Conservation (phyloP, 1,140 invertebrate genomes). For the Pseudomyrmex dendroicus region DNA sequence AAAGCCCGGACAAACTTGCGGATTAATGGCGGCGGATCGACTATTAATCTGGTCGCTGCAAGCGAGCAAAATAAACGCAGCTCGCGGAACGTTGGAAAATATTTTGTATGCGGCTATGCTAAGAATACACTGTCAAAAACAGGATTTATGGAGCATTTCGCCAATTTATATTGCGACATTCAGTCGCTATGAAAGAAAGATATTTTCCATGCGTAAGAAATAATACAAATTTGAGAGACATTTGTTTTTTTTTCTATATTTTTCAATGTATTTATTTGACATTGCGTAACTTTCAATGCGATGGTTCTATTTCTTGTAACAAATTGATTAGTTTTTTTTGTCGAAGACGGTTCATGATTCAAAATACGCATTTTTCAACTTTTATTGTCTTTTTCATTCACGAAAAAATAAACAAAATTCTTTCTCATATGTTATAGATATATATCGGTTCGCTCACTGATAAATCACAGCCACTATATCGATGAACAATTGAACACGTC, state of each 20-base stretch:
- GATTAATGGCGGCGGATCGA: constrained; percentile 57
- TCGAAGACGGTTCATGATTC: neutral
- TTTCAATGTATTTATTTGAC: neutral
- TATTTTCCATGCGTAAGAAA: constrained; percentile 11
- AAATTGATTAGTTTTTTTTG: neutral
- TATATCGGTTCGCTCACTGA: neutral
- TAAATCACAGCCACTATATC: constrained; percentile 41
- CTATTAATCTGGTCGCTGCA: constrained; percentile 46
- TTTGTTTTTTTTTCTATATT: neutral
- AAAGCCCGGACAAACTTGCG: constrained; percentile 59
- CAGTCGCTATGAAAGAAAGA: constrained; percentile 16
- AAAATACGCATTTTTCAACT: neutral
- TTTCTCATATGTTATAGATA: neutral
- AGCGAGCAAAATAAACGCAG: constrained; percentile 51
- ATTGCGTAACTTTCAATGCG: constrained; percentile 3
- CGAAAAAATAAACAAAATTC: constrained; percentile 3
- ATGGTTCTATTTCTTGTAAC: neutral
- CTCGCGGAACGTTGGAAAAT: constrained; percentile 34
- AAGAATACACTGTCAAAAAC: constrained; percentile 46
- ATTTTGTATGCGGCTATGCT: constrained; percentile 49
- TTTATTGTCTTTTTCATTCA: neutral
- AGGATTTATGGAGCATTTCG: constrained; percentile 37
- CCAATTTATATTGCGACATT: constrained; percentile 28
- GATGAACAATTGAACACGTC: constrained; percentile 28
- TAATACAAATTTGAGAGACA: constrained; percentile 11